A percentile compares a stretch with the other conserved stretches of the same genome.
phyloP scores from a whole-genome alignment of 2,888 invertebrate genomes.

The Maniola hyperantus region DNA sequence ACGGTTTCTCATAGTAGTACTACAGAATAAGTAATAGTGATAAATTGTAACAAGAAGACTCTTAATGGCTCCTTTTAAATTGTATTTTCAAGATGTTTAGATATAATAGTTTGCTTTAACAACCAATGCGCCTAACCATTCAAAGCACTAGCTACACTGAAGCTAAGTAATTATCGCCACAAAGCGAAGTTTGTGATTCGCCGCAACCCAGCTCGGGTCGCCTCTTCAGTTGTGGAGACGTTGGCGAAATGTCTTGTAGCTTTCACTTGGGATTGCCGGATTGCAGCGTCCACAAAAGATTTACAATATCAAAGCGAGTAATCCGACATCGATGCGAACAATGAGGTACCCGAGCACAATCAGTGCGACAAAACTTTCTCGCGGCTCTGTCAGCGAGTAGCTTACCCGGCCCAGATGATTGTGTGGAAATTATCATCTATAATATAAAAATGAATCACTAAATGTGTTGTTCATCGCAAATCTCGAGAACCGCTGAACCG shows the following conservation, averaged over 20 bases:
- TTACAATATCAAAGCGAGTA: constrained; percentile 53
- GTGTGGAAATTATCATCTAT: no score
- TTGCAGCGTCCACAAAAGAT: constrained; percentile 48
- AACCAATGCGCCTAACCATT: neutral
- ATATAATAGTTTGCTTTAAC: neutral
- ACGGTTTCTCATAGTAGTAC: no score
- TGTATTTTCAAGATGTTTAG: neutral
- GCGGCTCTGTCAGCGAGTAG: no score
- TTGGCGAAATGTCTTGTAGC: constrained; percentile 34
- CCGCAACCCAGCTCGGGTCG: constrained; percentile 6
- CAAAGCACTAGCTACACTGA: constrained; percentile 16
- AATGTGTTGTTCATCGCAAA: no score
- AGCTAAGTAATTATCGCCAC: constrained; percentile 35
- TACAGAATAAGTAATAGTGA: no score
- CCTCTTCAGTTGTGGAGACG: constrained; percentile 28
- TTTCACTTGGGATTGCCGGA: constrained; percentile 15
- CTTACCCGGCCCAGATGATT: no score
- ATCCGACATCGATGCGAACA: constrained; percentile 53
- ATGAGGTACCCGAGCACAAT: constrained; percentile 35
- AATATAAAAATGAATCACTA: no score
- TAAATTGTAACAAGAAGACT: no score
- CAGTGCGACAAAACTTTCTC: no score
- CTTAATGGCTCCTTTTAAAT: no score
- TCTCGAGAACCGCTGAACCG: no score
- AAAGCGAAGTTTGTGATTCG: constrained; percentile 34